Conservation (phyloP, 2,888 invertebrate genomes). For the Holacanthella duospinosa region DNA sequence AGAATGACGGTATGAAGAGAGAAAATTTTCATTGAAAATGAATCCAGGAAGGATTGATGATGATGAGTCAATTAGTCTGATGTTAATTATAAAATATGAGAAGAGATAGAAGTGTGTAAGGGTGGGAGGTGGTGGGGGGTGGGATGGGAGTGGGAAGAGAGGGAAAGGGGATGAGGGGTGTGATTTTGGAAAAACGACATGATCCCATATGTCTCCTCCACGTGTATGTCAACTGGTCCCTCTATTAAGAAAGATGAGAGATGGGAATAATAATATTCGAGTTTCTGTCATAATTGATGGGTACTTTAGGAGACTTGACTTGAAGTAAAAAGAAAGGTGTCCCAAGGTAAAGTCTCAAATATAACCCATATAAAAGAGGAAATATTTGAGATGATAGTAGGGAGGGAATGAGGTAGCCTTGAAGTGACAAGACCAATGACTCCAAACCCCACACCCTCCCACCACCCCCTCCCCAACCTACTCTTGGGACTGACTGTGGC, state of each 20-base stretch:
- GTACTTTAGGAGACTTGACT: background rate
- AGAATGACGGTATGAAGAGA: too few species aligned
- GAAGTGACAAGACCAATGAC: too few species aligned
- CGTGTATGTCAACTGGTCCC: background rate
- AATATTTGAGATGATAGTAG: too few species aligned
- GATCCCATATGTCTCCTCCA: too few species aligned
- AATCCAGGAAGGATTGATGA: too few species aligned
- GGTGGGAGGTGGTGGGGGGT: background rate
- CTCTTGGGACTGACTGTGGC: too few species aligned
- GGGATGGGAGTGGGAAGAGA: conserved; percentile 2
- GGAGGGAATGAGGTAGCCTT: too few species aligned
- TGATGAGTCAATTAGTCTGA: background rate
- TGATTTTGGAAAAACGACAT: background rate
- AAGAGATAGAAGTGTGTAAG: background rate
- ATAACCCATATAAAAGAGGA: too few species aligned
- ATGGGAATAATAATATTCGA: background rate
- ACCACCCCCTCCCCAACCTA: too few species aligned
- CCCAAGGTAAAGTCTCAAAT: background rate
- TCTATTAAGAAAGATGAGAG: background rate
- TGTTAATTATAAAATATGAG: background rate
- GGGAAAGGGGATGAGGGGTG: background rate
- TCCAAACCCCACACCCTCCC: too few species aligned
- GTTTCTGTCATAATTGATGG: background rate
- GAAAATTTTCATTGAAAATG: too few species aligned
- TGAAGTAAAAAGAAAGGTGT: background rate